A percentile compares a stretch with the other conserved stretches of the same genome.
phyloP scores from a whole-genome alignment of 2,113 vertebrate genomes.

The Leptodactylus fuscus region DNA sequence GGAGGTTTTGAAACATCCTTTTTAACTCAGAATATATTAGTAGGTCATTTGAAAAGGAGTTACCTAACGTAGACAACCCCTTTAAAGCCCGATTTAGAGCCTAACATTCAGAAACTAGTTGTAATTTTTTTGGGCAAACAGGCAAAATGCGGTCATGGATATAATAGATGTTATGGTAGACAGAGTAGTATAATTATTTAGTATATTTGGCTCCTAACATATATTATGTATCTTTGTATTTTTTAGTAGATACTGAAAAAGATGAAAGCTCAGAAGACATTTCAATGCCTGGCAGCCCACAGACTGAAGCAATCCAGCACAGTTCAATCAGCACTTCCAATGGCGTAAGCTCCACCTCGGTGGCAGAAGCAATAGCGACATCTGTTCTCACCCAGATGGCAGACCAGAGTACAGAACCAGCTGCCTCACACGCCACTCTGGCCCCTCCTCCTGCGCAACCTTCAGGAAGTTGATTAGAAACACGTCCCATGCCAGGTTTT shows the following conservation, averaged over 20 bases:
- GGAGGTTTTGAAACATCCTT: too few species aligned
- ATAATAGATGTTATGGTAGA: not conserved
- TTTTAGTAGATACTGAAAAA: slow-evolving; percentile 84
- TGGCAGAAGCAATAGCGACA: slow-evolving; percentile 78
- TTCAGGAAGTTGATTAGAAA: slow-evolving; percentile 90
- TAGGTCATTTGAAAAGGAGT: too few species aligned
- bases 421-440: slow-evolving; percentile 76
- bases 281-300: slow-evolving; percentile 92
- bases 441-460: slow-evolving; percentile 82
- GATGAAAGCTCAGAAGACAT: slow-evolving; percentile 95
- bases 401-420: slow-evolving; percentile 90
- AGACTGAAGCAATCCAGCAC: slow-evolving; percentile 94
- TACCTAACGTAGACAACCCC: too few species aligned
- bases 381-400: slow-evolving; percentile 82
- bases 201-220: not conserved
- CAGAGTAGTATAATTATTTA: not conserved
- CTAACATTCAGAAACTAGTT: too few species aligned
- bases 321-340: slow-evolving; percentile 98
- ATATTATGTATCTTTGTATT: slow-evolving; percentile 49
- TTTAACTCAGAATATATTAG: too few species aligned
- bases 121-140: too few species aligned
- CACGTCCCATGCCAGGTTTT: slow-evolving; percentile 66
- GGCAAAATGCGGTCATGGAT: not conserved
- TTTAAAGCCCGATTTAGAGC: too few species aligned
- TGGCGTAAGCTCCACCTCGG: slow-evolving; percentile 88